Evolutionary conservation across 2,888 invertebrate genomes (phyloP), one percentile per base, ranked within the genome.

Genomic region (Plebejus melissa): DNA sequence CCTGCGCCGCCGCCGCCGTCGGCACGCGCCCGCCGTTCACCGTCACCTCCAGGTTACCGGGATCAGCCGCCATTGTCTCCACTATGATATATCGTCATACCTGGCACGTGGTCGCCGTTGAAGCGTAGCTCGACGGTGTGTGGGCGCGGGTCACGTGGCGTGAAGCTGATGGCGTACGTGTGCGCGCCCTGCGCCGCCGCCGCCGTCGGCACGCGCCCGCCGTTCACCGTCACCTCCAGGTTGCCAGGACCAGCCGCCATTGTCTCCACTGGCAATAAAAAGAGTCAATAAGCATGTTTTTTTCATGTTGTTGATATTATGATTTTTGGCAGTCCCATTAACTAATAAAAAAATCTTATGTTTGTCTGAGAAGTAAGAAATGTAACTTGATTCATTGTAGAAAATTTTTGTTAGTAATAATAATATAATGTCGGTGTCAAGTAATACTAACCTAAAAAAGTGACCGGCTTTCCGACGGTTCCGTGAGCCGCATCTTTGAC

Each of bases 221-320:
- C 98, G 85, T 99, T 99, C 46, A 99, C 99, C 0, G 99, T 98
- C 77, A 99, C 99, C 90, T 99, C 99, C 69, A 99, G 94, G 90
- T 99, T 99, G 36, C 99, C 99, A 0, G 99, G 98, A 28, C 99
- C 99, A 4, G 99, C 99, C 88, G 98, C 98, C 85, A 98, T 98
- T 16, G 99, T 99, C 90, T 99, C 99, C 86, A 99, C 98, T 97
- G 46, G 9, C 46, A 9, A 46, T 2, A 9, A 46, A 46, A 46
- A 46, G 11, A 46, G 9, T 7, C 41, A 46, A 46, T 46, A 11
- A 46, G 9, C 2, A 9, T 46, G 46, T 46, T 32, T 32, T 32
- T 32, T 32, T 32, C 1, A 32, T 46, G 46, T 38, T 5, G 38
- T 5, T 38, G 32, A 32, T 1, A 32, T 38, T 38, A 5, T 38